Conservation (phyloP, 2,888 invertebrate species). For the Euplexia lucipara region DNA sequence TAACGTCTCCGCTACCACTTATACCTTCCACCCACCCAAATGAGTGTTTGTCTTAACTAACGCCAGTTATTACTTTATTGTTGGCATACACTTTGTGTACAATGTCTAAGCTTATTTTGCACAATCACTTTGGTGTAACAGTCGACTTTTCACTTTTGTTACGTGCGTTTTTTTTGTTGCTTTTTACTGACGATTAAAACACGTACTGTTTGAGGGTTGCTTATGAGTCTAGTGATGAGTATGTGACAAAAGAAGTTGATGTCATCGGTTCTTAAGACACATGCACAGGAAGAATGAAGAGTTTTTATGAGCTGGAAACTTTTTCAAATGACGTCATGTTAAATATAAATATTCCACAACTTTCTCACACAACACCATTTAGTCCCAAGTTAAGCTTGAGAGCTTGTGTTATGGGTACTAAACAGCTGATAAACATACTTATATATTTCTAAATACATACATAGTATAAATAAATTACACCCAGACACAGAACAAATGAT, state of each 20-base stretch:
- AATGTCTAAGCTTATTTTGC: constrained; percentile 70
- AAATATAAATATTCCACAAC: no score
- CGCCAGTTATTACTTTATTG: constrained; percentile 82
- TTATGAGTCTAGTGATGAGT: constrained; percentile 12
- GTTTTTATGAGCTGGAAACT: constrained; percentile 18
- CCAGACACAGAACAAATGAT: no score
- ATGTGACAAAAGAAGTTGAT: constrained; percentile 1
- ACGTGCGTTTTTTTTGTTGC: constrained; percentile 13
- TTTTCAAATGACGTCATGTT: neutral
- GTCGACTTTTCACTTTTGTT: constrained; percentile 59
- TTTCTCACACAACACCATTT: no score
- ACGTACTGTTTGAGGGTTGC: constrained; percentile 29
- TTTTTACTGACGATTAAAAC: constrained; percentile 17
- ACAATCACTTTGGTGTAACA: constrained; percentile 51
- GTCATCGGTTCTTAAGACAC: constrained; percentile 17
- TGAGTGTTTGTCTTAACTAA: constrained; percentile 78
- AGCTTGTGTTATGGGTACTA: no score
- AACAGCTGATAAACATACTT: no score
- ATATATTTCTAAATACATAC: no score
- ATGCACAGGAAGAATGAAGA: constrained; percentile 1
- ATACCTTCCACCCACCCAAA: constrained; percentile 63
- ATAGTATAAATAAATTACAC: no score
- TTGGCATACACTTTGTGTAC: constrained; percentile 77
- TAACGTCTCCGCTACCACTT: constrained; percentile 62
- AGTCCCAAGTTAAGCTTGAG: no score